Percentiles rank a stretch among this genome's conserved stretches.
Evolutionary conservation across 1,140 invertebrate species (phyloP).

Genomic region (Phocides pigmalion): DNA sequence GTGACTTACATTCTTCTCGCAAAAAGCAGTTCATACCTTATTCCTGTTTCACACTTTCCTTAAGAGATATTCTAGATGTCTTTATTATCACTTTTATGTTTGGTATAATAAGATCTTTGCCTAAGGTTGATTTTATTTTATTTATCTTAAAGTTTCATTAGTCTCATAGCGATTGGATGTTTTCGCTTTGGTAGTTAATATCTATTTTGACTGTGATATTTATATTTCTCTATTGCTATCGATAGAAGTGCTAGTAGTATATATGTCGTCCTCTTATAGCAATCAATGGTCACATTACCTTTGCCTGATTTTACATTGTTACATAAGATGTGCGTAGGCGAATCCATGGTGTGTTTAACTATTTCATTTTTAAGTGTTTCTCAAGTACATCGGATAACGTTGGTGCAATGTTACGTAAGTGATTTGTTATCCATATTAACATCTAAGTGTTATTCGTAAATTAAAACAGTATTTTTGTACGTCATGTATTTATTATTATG

Average conservation of each 20-base stretch:
- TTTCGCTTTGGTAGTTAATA: not conserved
- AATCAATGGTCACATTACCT: too few relatives aligned
- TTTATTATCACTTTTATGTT: constrained; percentile 21
- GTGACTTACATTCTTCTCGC: constrained; percentile 13
- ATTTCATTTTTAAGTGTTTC: constrained; percentile 1
- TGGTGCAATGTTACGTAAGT: not conserved
- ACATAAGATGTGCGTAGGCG: constrained; percentile 1
- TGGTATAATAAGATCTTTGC: not conserved
- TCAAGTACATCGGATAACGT: not conserved
- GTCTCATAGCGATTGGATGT: not conserved
- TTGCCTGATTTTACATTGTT: too few relatives aligned
- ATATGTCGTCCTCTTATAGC: too few relatives aligned
- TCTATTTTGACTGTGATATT: not conserved
- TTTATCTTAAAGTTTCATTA: too few relatives aligned
- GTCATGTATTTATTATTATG: too few relatives aligned
- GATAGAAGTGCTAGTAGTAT: too few relatives aligned
- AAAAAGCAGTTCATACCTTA: constrained; percentile 18
- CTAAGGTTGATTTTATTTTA: too few relatives aligned
- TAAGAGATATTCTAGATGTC: constrained; percentile 16
- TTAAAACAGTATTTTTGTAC: too few relatives aligned
- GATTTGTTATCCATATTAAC: not conserved
- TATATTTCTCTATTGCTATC: not conserved
- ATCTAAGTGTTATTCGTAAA: too few relatives aligned
- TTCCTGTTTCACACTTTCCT: constrained; percentile 6
- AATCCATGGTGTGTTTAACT: constrained; percentile 4